Conservation (phyloP, 2,888 invertebrate genomes). For the Xanthia togata region DNA sequence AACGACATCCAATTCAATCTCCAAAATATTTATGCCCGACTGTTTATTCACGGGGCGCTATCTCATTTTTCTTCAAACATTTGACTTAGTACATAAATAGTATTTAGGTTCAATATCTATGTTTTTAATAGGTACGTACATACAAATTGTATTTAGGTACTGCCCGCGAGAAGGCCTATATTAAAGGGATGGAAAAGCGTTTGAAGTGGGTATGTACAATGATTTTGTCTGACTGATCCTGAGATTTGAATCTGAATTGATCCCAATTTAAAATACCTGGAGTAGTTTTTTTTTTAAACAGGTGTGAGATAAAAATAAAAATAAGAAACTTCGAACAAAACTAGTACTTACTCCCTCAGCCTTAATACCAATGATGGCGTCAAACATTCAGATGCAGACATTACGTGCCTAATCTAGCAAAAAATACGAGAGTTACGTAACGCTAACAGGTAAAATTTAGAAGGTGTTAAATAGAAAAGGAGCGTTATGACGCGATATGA, state of each 20-base stretch:
- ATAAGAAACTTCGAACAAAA: not conserved
- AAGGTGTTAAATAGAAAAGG: slow-evolving; percentile 73
- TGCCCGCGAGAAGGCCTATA: no score
- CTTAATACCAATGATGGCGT: not conserved
- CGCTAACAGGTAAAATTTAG: slow-evolving; percentile 33
- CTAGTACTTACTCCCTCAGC: no score
- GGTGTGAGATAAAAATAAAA: not conserved
- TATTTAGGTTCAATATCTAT: not conserved
- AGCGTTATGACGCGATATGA: slow-evolving; percentile 76
- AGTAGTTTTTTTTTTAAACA: not conserved
- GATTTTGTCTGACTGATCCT: not conserved
- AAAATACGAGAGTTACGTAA: slow-evolving; percentile 8
- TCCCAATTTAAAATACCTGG: not conserved
- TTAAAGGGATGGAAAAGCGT: no score
- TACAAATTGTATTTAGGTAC: not conserved
- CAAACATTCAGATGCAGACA: slow-evolving; percentile 1
- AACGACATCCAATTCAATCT: slow-evolving; percentile 19
- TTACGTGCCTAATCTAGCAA: slow-evolving; percentile 12
- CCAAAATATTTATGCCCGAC: slow-evolving; percentile 18
- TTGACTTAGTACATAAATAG: not conserved
- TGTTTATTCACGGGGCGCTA: slow-evolving; percentile 29
- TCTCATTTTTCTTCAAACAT: slow-evolving; percentile 13
- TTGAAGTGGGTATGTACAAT: not conserved
- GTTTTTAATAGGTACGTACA: not conserved
- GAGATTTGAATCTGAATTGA: no score